A percentile compares a stretch with the other conserved stretches of the same genome.
These are phyloP conservation scores for Alectura lathami DNA, from an alignment of 2,113 vertebrate species.

Conservation along the genomic window DNA sequence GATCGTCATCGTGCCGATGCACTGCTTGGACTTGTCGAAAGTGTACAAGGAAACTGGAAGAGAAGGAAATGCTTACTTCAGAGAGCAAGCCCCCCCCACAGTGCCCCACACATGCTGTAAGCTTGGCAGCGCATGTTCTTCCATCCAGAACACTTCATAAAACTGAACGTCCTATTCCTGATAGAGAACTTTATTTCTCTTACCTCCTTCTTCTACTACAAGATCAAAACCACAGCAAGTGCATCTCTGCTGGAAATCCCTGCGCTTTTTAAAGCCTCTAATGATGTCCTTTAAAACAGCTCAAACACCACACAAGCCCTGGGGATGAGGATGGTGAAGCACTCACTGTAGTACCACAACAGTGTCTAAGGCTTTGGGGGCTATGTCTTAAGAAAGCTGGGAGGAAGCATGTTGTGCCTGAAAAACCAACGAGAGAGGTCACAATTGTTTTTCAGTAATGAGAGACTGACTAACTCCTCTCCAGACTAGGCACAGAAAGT, in stretches of 20 bases:
- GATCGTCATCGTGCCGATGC: conserved; percentile 88
- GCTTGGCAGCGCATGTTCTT: accelerated
- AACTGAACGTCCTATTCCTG: background rate
- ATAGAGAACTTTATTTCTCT: background rate
- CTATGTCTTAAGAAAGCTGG: background rate
- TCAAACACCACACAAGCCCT: background rate
- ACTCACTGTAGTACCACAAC: accelerated
- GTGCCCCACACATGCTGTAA: accelerated
- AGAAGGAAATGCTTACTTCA: background rate
- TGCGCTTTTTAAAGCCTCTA: background rate
- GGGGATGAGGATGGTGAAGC: background rate
- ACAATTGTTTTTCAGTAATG: background rate
- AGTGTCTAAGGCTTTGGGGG: background rate
- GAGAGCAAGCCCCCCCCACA: background rate
- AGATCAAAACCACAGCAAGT: background rate
- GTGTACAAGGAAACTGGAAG: conserved; percentile 83
- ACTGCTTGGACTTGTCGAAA: conserved; percentile 93
- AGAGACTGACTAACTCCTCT: accelerated
- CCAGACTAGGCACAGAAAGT: background rate
- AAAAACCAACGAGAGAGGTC: background rate
- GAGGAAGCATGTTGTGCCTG: background rate
- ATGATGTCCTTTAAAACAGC: background rate
- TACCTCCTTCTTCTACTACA: background rate
- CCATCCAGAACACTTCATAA: background rate
- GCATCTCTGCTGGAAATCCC: background rate